phyloP scores from a whole-genome alignment of 2,797 vertebrate species.

The Acanthornis magna region DNA sequence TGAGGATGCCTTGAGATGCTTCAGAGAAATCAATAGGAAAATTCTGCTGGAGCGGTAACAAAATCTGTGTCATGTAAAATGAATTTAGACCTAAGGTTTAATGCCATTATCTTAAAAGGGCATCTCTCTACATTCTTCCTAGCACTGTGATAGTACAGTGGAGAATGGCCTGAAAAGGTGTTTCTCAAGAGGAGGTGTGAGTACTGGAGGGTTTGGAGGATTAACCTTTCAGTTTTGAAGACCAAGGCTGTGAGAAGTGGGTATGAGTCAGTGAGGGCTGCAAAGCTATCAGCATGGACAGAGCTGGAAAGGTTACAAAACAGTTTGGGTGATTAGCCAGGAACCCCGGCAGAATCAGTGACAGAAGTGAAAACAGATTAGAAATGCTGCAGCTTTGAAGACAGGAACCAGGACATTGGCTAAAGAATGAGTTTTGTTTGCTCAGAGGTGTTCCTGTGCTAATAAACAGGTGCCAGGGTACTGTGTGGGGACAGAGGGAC shows the following conservation, averaged over 20 bases:
- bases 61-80: slow-evolving; percentile 2
- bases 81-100: slow-evolving; percentile 31
- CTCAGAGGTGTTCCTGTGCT: neutral
- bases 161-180: slow-evolving; percentile 5
- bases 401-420: neutral
- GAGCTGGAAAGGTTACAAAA: slow-evolving; percentile 32
- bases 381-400: slow-evolving; percentile 10
- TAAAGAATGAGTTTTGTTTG: neutral
- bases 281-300: neutral
- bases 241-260: neutral
- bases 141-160: neutral
- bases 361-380: slow-evolving; percentile 42
- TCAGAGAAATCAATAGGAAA: slow-evolving; percentile 31
- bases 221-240: slow-evolving; percentile 16
- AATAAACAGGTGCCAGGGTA: neutral
- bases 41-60: neutral
- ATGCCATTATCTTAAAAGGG: slow-evolving; percentile 38
- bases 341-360: neutral
- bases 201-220: neutral
- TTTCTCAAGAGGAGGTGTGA: slow-evolving; percentile 4
- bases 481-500: neutral
- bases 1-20: neutral
- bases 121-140: slow-evolving; percentile 17
- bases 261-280: neutral
- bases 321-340: slow-evolving; percentile 20